These are phyloP conservation scores for Ptychoptera contaminata DNA, from an alignment of 2,888 invertebrate genomes.

Conservation along the genomic window DNA sequence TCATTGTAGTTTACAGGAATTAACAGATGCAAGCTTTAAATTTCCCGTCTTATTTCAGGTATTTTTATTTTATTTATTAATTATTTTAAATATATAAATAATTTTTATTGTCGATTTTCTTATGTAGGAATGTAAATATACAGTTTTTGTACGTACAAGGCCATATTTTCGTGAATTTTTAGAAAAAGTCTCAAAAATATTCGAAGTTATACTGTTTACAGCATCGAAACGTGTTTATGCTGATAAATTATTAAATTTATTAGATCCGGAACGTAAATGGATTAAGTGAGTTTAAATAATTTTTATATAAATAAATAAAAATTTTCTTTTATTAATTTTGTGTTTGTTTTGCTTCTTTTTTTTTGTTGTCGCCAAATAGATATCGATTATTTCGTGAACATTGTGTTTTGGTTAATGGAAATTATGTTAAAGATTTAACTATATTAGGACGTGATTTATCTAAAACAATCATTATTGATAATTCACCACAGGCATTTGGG, in stretches of 20 bases:
- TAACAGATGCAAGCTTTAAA: constrained; percentile 83
- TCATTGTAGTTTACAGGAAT: constrained; percentile 82
- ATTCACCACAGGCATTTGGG: constrained; percentile 88
- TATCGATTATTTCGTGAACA: constrained; percentile 87
- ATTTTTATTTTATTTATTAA: constrained; percentile 2
- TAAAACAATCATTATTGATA: constrained; percentile 75
- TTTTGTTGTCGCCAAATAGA: constrained; percentile 17
- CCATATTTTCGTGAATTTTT: constrained; percentile 87
- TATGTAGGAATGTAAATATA: constrained; percentile 73
- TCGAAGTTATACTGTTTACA: constrained; percentile 90
- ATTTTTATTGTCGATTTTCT: not conserved
- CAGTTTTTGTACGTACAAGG: constrained; percentile 71
- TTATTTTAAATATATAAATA: not conserved
- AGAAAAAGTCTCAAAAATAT: constrained; percentile 68
- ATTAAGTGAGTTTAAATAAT: constrained; percentile 34
- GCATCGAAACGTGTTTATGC: constrained; percentile 93
- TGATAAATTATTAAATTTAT: constrained; percentile 76
- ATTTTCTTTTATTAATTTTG: constrained; percentile 2
- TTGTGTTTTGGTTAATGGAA: constrained; percentile 87
- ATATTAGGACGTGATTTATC: constrained; percentile 84
- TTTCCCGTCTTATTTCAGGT: constrained; percentile 82
- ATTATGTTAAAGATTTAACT: constrained; percentile 89
- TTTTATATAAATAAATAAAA: constrained; percentile 2
- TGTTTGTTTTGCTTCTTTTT: not conserved
- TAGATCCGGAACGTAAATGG: constrained; percentile 77